phyloP scores from a whole-genome alignment of 2,797 vertebrate genomes.

The Crypturellus tataupa region DNA sequence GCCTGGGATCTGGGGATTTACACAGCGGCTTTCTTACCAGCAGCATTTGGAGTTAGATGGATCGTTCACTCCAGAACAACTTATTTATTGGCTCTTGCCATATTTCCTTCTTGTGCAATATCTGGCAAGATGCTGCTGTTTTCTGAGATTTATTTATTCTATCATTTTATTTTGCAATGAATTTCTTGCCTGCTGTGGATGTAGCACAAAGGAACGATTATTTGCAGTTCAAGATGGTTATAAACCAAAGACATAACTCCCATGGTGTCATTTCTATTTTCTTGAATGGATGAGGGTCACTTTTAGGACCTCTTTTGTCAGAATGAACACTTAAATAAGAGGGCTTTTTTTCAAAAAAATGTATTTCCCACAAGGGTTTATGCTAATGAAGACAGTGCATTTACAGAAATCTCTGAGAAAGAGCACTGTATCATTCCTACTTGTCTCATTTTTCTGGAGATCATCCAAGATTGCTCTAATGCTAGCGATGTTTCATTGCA shows the following conservation, averaged over 20 bases:
- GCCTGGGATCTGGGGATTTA: background rate
- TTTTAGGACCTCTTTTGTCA: background rate
- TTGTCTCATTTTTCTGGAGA: constrained; percentile 47
- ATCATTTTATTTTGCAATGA: background rate
- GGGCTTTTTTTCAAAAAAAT: background rate
- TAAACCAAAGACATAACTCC: background rate
- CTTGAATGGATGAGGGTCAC: background rate
- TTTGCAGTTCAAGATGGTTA: background rate
- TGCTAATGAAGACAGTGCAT: background rate
- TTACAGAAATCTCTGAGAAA: constrained; percentile 32
- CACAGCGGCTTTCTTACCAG: background rate
- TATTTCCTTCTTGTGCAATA: background rate
- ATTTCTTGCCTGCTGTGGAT: background rate
- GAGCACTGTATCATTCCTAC: constrained; percentile 20
- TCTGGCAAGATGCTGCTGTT: background rate
- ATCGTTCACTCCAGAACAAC: background rate
- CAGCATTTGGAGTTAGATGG: background rate
- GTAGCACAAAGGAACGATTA: background rate
- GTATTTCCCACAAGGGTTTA: background rate
- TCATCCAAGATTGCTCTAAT: constrained; percentile 49
- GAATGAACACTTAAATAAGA: background rate
- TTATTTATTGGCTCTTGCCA: background rate
- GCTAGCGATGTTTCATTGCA: background rate
- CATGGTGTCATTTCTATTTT: background rate
- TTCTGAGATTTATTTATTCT: background rate